Evolutionary conservation across 1,140 invertebrate species (phyloP).

Genomic region (Littorina saxatilis): DNA sequence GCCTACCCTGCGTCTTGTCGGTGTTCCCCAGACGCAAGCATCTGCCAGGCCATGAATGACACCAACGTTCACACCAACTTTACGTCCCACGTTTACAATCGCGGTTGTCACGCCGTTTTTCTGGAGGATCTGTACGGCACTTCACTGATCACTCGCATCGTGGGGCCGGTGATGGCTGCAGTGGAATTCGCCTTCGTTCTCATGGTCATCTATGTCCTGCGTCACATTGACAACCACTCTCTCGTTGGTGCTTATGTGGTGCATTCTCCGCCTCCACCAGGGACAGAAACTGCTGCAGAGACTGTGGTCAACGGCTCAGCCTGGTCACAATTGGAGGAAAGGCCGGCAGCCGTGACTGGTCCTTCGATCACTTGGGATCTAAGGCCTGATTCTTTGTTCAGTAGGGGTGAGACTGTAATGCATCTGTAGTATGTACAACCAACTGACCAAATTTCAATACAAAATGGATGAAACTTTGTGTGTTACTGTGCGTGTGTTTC

Average conservation of each 20-base stretch:
- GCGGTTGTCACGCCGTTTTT: neutral
- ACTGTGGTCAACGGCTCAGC: too few relatives aligned
- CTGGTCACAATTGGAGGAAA: too few relatives aligned
- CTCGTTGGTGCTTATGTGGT: constrained; percentile 4
- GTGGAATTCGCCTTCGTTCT: neutral
- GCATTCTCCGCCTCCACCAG: neutral
- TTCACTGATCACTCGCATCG: neutral
- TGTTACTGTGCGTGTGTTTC: too few relatives aligned
- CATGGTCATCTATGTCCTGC: neutral
- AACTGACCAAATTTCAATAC: too few relatives aligned
- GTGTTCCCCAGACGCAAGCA: neutral
- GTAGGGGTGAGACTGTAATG: too few relatives aligned
- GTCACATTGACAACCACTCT: neutral
- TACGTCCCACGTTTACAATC: neutral
- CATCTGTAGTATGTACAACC: too few relatives aligned
- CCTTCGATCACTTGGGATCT: too few relatives aligned
- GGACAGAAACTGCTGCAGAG: too few relatives aligned
- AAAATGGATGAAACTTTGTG: too few relatives aligned
- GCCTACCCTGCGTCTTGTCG: neutral
- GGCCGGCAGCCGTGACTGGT: too few relatives aligned
- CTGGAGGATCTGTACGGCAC: neutral
- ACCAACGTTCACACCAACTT: neutral
- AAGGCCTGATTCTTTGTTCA: too few relatives aligned
- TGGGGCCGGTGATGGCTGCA: neutral
- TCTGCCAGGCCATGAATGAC: neutral